Evolutionary conservation across 2,797 vertebrate species (phyloP).

Genomic region (Alcedo quadribrachys): DNA sequence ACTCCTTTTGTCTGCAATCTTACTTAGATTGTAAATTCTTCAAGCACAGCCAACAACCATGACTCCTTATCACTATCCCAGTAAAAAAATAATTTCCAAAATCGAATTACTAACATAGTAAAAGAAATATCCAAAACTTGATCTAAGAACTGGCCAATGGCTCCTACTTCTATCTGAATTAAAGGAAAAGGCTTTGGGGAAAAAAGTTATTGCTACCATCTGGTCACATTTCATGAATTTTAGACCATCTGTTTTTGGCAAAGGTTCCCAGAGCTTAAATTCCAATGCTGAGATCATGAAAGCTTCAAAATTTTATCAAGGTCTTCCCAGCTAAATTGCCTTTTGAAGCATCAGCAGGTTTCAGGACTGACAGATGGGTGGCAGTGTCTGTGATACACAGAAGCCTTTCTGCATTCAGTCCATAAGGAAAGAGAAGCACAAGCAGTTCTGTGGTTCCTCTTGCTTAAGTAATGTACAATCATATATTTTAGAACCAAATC

Average conservation of each 20-base stretch:
- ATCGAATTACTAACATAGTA: neutral
- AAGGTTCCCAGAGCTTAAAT: neutral
- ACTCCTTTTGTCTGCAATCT: neutral
- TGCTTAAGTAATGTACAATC: neutral
- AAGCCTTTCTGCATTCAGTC: neutral
- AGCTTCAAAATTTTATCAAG: neutral
- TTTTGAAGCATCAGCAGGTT: neutral
- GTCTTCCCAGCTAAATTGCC: neutral
- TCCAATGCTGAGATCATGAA: neutral
- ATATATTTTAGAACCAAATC: neutral
- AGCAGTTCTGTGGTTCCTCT: neutral
- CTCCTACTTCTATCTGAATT: neutral
- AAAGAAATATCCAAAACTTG: neutral
- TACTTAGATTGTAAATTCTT: neutral
- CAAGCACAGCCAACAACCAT: neutral
- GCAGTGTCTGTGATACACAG: rapidly evolving
- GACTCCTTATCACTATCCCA: neutral
- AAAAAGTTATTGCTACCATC: neutral
- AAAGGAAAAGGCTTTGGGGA: neutral
- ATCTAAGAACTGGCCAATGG: neutral
- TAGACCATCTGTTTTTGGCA: conserved; percentile 11
- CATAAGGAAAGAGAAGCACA: neutral
- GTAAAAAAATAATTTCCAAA: neutral
- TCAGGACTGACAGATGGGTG: neutral
- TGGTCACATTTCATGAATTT: conserved; percentile 6